Conservation (phyloP, 2,113 vertebrate species). For the Pelmatolapia mariae region DNA sequence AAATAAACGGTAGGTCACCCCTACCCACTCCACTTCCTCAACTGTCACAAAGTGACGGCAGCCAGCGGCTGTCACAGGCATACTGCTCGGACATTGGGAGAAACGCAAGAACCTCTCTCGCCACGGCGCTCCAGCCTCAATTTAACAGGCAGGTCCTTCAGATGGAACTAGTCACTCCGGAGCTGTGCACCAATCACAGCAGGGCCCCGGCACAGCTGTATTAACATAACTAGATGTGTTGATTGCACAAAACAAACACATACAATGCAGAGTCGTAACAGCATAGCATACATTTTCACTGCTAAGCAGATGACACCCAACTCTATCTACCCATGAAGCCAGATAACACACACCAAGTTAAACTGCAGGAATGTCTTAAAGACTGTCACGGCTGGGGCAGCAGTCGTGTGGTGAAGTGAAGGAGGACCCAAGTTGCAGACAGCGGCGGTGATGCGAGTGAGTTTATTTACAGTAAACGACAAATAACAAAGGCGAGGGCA, state of each 20-base stretch:
- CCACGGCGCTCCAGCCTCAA: background rate
- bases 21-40: background rate
- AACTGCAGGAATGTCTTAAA: background rate
- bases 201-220: background rate
- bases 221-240: background rate
- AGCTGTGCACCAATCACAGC: background rate
- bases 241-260: background rate
- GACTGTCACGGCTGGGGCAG: background rate
- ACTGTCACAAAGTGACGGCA: background rate
- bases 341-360: background rate
- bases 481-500: background rate
- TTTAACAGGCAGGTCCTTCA: background rate
- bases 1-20: background rate
- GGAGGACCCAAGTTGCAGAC: background rate
- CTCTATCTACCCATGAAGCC: background rate
- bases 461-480: background rate
- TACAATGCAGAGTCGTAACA: background rate
- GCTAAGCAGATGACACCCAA: background rate
- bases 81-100: background rate
- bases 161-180: background rate
- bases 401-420: background rate
- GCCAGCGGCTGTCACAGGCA: background rate
- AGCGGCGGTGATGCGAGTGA: background rate
- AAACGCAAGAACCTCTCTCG: background rate
- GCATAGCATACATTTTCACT: background rate